phyloP scores from a whole-genome alignment of 1,140 invertebrate species.

The Bactericera cockerelli region DNA sequence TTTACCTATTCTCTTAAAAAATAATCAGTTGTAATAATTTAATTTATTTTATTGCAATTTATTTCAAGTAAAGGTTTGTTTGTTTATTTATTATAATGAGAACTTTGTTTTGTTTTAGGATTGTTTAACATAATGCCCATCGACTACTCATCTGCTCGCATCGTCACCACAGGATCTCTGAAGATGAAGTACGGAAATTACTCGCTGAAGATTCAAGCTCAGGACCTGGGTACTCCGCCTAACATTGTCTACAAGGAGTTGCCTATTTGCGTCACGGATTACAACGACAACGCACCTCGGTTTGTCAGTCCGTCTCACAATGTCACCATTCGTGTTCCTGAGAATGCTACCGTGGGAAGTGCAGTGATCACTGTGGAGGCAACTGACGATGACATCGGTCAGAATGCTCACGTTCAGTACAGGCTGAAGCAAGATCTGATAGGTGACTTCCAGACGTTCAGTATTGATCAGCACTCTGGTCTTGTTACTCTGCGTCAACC shows the following conservation, averaged over 20 bases:
- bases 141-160: slow-evolving; percentile 53
- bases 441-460: slow-evolving; percentile 65
- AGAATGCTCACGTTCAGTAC: slow-evolving; percentile 77
- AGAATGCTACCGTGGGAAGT: slow-evolving; percentile 74
- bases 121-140: slow-evolving; percentile 63
- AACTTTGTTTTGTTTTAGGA: no score
- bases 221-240: slow-evolving; percentile 56
- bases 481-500: slow-evolving; percentile 48
- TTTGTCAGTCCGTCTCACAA: slow-evolving; percentile 75
- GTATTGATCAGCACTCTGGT: slow-evolving; percentile 59
- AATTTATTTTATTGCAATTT: no score
- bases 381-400: slow-evolving; percentile 69
- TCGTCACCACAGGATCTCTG: slow-evolving; percentile 51
- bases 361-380: slow-evolving; percentile 65
- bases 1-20: no score
- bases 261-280: slow-evolving; percentile 69
- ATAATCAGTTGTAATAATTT: no score
- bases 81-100: no score
- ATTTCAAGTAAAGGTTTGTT: no score
- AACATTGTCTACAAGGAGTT: slow-evolving; percentile 50
- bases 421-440: slow-evolving; percentile 59
- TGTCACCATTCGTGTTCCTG: slow-evolving; percentile 68
- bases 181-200: slow-evolving; percentile 78
- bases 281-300: slow-evolving; percentile 75
- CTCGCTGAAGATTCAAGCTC: slow-evolving; percentile 46